Base-by-base conservation (phyloP, 2,888 invertebrate genomes). In the Apocheima hispidaria region DNA sequence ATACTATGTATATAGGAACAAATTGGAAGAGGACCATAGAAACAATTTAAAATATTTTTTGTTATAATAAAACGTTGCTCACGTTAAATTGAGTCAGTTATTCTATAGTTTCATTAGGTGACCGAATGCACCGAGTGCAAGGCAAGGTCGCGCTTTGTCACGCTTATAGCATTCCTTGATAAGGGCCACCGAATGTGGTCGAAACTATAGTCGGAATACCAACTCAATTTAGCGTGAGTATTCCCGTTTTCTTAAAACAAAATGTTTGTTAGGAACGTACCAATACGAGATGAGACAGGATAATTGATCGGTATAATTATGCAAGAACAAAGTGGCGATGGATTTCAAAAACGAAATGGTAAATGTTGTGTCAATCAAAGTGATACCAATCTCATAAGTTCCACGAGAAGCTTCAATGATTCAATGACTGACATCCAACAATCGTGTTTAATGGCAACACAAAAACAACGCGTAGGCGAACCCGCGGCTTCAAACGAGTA, bases 341-440 rank as follows among this genome's bases (percentile, higher is more conserved):
- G 26, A 46, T 63, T 62, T 53, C 26, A 54, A 56, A 60, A 53
- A 60, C 66, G 72, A 77, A 76, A 77, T 62, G 73, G 74, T 70
- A 75, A 79, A 79, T 73, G 69, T 73, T 64, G 74, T 74, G 85
- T 81, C 83, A 82, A 66, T 84, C 83, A 81, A 78, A 77, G 59
- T 65, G 65, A 74, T 78, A 75, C 77, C 75, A 72, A 72, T 75
- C 83, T 81, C 75, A 66, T 74, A 71, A 73, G 69, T 71, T 65
- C 28, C 60, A 66, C 70, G n/a, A n/a, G n/a, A n/a, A 73, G 69
- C 71, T 65, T 33, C 62, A 66, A 66, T 73, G 71, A 68, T 66
- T 64, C 53, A 71, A 69, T 77, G 77, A 78, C 72, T 82, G 83
- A 86, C 83, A 82, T 69, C 67, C 69, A 72, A 86, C 81, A 82